These are phyloP conservation scores for Callopanchax toddi DNA, from an alignment of 2,113 vertebrate species.

Conservation along the genomic window DNA sequence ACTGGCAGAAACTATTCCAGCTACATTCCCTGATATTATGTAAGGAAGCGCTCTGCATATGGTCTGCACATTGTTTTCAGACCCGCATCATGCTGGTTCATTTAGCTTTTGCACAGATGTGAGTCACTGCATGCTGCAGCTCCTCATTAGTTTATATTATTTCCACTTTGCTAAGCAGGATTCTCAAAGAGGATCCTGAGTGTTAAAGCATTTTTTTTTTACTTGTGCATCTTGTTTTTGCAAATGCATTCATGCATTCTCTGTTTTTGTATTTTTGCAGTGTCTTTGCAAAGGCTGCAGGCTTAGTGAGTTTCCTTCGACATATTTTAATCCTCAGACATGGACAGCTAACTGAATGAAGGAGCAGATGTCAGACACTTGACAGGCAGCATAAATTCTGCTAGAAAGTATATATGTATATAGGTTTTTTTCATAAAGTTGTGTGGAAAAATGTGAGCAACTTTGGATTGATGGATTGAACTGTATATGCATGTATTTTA, in stretches of 20 bases:
- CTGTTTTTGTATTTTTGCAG: slow-evolving; percentile 17
- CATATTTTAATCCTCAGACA: slow-evolving; percentile 11
- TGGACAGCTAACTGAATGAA: slow-evolving; percentile 38
- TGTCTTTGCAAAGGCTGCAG: slow-evolving; percentile 28
- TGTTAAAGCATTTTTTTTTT: too few species aligned
- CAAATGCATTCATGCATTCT: slow-evolving; percentile 1
- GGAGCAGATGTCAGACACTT: slow-evolving; percentile 46
- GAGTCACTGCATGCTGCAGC: slow-evolving; percentile 66
- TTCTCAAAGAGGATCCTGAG: slow-evolving; percentile 35
- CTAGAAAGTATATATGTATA: too few species aligned
- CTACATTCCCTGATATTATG: slow-evolving; percentile 39
- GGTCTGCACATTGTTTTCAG: slow-evolving; percentile 53
- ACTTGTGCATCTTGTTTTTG: not conserved
- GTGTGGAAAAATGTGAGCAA: not conserved
- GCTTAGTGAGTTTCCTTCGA: not conserved
- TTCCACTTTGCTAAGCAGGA: slow-evolving; percentile 65
- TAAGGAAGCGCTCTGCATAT: slow-evolving; percentile 34
- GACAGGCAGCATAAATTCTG: slow-evolving; percentile 1
- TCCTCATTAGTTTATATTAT: slow-evolving; percentile 67
- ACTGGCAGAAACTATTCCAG: slow-evolving; percentile 9
- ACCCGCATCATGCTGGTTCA: slow-evolving; percentile 49
- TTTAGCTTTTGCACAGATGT: slow-evolving; percentile 62
- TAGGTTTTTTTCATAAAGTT: not conserved
- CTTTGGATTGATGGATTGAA: slow-evolving; percentile 1
- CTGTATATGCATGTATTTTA: not conserved